Evolutionary conservation across 2,888 invertebrate genomes (phyloP), one percentile per base, ranked within the genome.

Genomic region (Caenorhabditis panamensis): DNA sequence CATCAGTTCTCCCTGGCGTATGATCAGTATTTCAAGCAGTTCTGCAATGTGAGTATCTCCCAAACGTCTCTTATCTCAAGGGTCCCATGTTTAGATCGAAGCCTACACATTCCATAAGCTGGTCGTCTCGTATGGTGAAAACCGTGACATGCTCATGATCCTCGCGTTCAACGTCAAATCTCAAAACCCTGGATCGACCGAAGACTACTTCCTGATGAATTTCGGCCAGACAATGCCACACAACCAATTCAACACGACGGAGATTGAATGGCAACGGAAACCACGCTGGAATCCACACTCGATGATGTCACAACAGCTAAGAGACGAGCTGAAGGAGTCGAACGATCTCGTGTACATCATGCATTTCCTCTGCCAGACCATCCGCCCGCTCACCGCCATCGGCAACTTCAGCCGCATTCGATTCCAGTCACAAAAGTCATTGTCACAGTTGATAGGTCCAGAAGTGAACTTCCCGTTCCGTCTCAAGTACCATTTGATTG

Each of bases 101-200:
- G 95, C 96, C 0, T 98, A 95, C 92, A 96, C 94, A 88, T 98
- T 97, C 92, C 95, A 95, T 83, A 95, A 95, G 91, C 93, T 99
- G 68, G 94, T 96, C 59, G 91, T 99, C 63, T 95, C 95, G 1
- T 97, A 97, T 92, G 97, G 97, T 31, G 82, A 83, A 8, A 66
- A 82, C 1, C 68, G 88, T 3, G 88, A 89, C 56, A 82, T 84
- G 75, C 73, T 89, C 20, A 64, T 89, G 61, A 73, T 89, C 9
- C 63, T 89, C n/a, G 81, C 84, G 4, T 89, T 84, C 82, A 82
- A 83, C 26, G 68, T 68, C 4, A 75, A 77, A 62, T 59, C 71
- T 1, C 66, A 72, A 54, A 51, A 26, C 16, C 77, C 62, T 1
- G 73, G 59, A 8, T 63, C 66, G 8, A 18, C 20, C 13, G 71